A percentile compares a stretch with the other conserved stretches of the same genome.
phyloP scores from a whole-genome alignment of 1,140 invertebrate genomes.

The Drosophila nebulosa region DNA sequence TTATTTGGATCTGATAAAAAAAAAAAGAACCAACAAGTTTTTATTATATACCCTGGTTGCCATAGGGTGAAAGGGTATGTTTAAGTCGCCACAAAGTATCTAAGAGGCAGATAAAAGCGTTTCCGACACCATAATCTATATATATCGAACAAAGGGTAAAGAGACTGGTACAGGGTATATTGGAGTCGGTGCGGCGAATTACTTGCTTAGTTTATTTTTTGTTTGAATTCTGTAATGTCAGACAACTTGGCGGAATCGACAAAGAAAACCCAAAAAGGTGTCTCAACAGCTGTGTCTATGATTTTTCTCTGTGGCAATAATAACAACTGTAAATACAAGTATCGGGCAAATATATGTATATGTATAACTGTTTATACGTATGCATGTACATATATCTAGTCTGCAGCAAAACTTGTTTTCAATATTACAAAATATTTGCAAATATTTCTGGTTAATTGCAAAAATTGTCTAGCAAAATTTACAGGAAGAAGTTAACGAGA shows the following conservation, averaged over 20 bases:
- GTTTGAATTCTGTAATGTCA: background rate
- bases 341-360: background rate
- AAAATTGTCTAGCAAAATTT: conserved; percentile 1
- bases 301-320: background rate
- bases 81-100: no score
- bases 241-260: background rate
- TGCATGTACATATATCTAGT: conserved; percentile 7
- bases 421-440: conserved; percentile 22
- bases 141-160: no score
- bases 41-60: no score
- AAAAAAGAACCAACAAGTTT: background rate
- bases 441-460: conserved; percentile 32
- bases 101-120: no score
- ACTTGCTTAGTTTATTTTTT: no score
- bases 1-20: background rate
- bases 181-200: no score
- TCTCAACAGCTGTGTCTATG: background rate
- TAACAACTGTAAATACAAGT: background rate
- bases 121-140: no score
- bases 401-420: conserved; percentile 53
- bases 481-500: conserved; percentile 2
- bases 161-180: no score
- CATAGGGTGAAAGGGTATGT: no score
- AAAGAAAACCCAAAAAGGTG: background rate
- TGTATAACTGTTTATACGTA: background rate